Evolutionary conservation across 1,140 invertebrate genomes (phyloP), one percentile per base, ranked within the genome.

Genomic region (Limonius californicus): DNA sequence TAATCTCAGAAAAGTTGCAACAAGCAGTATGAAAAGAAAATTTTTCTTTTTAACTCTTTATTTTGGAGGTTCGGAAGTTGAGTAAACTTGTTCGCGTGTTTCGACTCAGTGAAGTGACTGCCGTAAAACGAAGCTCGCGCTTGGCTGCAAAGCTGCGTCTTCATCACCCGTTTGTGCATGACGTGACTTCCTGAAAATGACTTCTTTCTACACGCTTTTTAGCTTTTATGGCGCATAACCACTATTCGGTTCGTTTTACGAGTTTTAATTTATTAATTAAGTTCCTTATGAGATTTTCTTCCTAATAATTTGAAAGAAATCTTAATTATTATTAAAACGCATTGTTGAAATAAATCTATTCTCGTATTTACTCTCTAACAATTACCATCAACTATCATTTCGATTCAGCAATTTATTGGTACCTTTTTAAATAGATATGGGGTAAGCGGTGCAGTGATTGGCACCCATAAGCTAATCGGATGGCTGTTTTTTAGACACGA

Each of bases 181-280:
- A 55, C 54, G 54, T 55, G 54, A 55, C 54, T 55, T 55, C 54
- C 54, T 55, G 54, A 32, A 55, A 32, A 55, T 55, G 54, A 55
- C 54, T 55, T 55, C 54, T 55, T 55, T 32, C 54, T 32, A 19
- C 54, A 55, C 54, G 54, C 54, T 21, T 50, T 50, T 50, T 50
- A 50, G 20, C 45, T 50, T 50, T 50, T 50, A 50, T 50, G 16
- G 20, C 20, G 7, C 45, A 50, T 18, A 50, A 50, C 20, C 12
- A 50, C 20, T 50, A 50, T 21, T 7, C 20, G 20, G 3, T 18
- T 21, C 16, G 2, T 50, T 50, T 50, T 50, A 50, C 19, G 45
- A 50, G 45, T 50, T 50, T 39, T 50, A 50, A 21, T 50, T 18
- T 50, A 50, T 50, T 50, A 50, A 50, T 50, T 50, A 39, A 39